Evolutionary conservation across 2,888 invertebrate genomes (phyloP), one percentile per base, ranked within the genome.

Genomic region (Peribatodes rhomboidaria): DNA sequence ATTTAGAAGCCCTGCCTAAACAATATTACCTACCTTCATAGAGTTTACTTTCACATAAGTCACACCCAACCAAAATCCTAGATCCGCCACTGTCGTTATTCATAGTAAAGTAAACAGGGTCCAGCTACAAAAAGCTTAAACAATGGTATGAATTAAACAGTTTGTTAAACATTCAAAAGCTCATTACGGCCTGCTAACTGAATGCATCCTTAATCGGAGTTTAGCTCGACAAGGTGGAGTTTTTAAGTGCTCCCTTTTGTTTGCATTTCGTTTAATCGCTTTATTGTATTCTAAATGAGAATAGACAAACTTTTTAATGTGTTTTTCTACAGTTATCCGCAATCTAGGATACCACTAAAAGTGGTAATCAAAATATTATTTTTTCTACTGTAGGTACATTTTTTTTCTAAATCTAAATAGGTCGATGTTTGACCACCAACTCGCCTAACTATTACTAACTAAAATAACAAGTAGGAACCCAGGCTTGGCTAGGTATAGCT

Each of bases 231-330:
- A 58, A 55, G 58, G 69, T 69, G 79, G 77, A 73, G 70, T 68
- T 74, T 81, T 82, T 77, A 81, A 80, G 80, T 80, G 77, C 78
- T 77, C 78, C 78, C 75, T 71, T 78, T 80, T 76, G 72, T 77
- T 72, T 70, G 65, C 70, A 67, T 73, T 81, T 77, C 49, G 53
- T 61, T 69, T 66, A 65, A 50, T 61, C 66, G 49, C 56, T 59
- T 59, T 62, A 62, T 52, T 67, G 59, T 62, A 46, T 58, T 50
- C 44, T n/a, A 37, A 47, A 47, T 46, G 14, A 14, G 39, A 35
- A 16, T 41, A 49, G 54, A 62, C 27, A 6, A 56, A 63, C 18
- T 54, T 68, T 62, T 56, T 42, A 41, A 20, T n/a, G 35, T 20
- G 20, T 33, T 50, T 56, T 39, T 10, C 16, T 46, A 11, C n/a